Conservation (phyloP, 2,888 invertebrate species). For the Caenorhabditis sp. region DNA sequence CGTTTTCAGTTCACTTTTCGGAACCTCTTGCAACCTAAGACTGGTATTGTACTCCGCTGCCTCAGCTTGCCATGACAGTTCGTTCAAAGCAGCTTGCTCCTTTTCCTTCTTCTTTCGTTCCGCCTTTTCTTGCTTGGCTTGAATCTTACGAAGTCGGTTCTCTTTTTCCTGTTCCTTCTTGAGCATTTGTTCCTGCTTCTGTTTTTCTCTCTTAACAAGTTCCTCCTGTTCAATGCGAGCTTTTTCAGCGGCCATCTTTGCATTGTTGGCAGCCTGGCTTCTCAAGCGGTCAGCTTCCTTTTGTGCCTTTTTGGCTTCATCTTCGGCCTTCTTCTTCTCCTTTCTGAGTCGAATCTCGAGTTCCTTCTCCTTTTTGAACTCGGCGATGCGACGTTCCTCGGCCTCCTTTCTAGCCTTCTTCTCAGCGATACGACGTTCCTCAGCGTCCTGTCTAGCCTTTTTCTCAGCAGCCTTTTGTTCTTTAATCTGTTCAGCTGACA, state of each 20-base stretch:
- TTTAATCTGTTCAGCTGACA: not conserved
- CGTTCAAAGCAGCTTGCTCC: no score
- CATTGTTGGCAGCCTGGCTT: not conserved
- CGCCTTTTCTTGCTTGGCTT: not conserved
- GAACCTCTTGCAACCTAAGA: no score
- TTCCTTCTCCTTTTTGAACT: no score
- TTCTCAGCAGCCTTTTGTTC: not conserved
- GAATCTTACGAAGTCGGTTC: no score
- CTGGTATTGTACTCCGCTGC: not conserved
- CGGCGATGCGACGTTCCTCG: not conserved
- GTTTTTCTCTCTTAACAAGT: no score
- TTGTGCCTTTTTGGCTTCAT: not conserved
- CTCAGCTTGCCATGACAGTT: not conserved
- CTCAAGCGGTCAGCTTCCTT: not conserved
- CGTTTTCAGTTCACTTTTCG: no score
- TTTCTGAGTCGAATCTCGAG: no score
- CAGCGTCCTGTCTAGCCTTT: not conserved
- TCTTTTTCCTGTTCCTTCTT: no score
- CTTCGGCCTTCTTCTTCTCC: not conserved
- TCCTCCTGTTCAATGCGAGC: not conserved
- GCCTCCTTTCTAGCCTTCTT: not conserved
- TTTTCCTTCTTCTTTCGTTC: not conserved
- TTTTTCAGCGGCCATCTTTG: not conserved
- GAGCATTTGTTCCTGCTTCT: no score
- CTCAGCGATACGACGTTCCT: not conserved